Evolutionary conservation across 2,888 invertebrate species (phyloP), one percentile per base, ranked within the genome.

Genomic region (Drosophila suboccidentalis): DNA sequence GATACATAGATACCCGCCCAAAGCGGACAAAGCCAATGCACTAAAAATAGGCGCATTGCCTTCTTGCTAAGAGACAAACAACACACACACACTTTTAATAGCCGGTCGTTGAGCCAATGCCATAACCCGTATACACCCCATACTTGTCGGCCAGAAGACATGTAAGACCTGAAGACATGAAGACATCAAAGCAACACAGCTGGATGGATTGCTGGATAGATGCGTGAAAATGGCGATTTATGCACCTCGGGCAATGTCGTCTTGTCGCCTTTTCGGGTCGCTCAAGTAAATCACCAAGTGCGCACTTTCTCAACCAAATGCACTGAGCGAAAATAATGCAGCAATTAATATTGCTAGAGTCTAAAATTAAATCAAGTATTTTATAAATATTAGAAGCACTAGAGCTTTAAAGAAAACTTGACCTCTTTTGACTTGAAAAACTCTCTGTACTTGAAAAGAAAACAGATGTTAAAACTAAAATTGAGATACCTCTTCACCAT

Each of bases 1-100:
- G 49, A 51, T 53, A 44, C 10, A 49, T 41, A 34, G 49, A 46
- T 26, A 49, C 55, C 84, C 44, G 72, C 63, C 78, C 74, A 73
- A 75, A 78, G 59, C 63, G 70, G 80, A 36, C 70, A 69, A 71
- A 72, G 88, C 58, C 89, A 89, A 89, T 87, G 87, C 75, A 89
- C 84, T 89, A 71, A 70, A 84, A 89, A 89, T 89, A 80, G 84
- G 87, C 81, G 51, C 83, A 75, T 82, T 86, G 83, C 84, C 84
- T 80, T 83, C 80, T 83, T 69, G 57, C 63, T 55, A 71, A 71
- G 69, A 62, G 58, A 60, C 57, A 73, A 68, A 61, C 38, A 32
- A 49, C 36, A 59, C 60, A 71, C 67, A 80, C 71, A 78, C 60
- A 78, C 77, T 73, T 85, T 84, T 89, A 84, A 89, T 84, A 79